phyloP scores from a whole-genome alignment of 2,113 vertebrate species.

The Hypomesus transpacificus region DNA sequence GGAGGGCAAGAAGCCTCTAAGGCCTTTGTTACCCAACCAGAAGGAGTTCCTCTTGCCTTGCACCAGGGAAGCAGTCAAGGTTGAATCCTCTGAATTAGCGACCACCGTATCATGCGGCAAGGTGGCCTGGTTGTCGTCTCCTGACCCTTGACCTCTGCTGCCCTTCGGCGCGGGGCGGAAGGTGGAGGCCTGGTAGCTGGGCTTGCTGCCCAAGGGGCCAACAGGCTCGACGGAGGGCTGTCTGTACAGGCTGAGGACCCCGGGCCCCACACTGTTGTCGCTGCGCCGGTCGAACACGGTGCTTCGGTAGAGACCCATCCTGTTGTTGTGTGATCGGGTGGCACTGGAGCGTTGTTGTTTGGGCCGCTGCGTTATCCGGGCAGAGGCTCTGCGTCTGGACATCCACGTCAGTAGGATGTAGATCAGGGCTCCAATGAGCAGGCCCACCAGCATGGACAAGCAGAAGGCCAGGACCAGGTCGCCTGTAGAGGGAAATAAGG shows the following conservation, averaged over 20 bases:
- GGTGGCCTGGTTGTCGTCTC: slow-evolving; percentile 73
- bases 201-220: slow-evolving; percentile 83
- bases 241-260: slow-evolving; percentile 80
- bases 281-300: slow-evolving; percentile 79
- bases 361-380: slow-evolving; percentile 80
- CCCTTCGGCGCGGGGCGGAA: slow-evolving; percentile 83
- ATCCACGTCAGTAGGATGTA: slow-evolving; percentile 83
- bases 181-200: slow-evolving; percentile 82
- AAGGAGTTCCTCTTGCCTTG: slow-evolving; percentile 77
- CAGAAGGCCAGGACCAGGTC: slow-evolving; percentile 88
- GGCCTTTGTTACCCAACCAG: slow-evolving; percentile 81
- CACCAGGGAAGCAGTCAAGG: slow-evolving; percentile 55
- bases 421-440: slow-evolving; percentile 84
- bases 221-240: slow-evolving; percentile 86
- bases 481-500: slow-evolving; percentile 65
- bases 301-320: slow-evolving; percentile 84
- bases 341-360: slow-evolving; percentile 62
- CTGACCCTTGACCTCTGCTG: slow-evolving; percentile 73
- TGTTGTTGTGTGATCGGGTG: slow-evolving; percentile 53
- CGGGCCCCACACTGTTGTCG: slow-evolving; percentile 73
- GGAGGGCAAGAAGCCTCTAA: slow-evolving; percentile 78
- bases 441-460: slow-evolving; percentile 83
- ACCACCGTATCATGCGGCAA: slow-evolving; percentile 66
- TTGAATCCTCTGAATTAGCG: slow-evolving; percentile 56
- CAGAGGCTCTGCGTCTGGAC: slow-evolving; percentile 82